Percentiles rank a stretch among this genome's conserved stretches.
Conservation (phyloP, 2,797 vertebrate species). For the Crenichthys baileyi region DNA sequence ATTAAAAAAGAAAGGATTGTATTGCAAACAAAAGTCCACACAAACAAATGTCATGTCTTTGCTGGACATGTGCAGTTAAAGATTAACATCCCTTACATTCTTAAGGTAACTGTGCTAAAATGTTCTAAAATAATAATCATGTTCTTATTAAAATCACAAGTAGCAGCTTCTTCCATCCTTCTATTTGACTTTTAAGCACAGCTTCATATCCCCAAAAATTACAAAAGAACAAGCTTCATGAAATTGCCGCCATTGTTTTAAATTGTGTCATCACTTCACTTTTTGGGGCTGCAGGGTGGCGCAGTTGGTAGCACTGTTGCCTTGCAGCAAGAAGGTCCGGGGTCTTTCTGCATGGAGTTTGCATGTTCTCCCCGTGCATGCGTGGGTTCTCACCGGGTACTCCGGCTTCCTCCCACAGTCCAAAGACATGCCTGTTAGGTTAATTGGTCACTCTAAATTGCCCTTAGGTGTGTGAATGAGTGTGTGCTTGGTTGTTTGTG, state of each 20-base stretch:
- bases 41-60: background rate
- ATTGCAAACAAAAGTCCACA: background rate
- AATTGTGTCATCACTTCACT: background rate
- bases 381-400: too few species aligned
- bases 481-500: too few species aligned
- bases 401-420: too few species aligned
- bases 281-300: too few species aligned
- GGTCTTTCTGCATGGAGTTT: too few species aligned
- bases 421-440: too few species aligned
- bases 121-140: background rate
- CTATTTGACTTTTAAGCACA: background rate
- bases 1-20: background rate
- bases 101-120: background rate
- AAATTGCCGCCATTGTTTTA: background rate
- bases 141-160: background rate
- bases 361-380: too few species aligned
- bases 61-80: too few species aligned
- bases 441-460: too few species aligned
- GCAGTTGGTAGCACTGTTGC: too few species aligned
- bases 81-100: background rate
- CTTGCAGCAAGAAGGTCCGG: too few species aligned
- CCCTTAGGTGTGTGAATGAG: too few species aligned
- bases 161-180: background rate
- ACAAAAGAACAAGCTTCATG: background rate
- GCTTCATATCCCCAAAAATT: background rate